A percentile compares a stretch with the other conserved stretches of the same genome.
Conservation (phyloP, 2,888 invertebrate genomes). For the Selenia dentaria region DNA sequence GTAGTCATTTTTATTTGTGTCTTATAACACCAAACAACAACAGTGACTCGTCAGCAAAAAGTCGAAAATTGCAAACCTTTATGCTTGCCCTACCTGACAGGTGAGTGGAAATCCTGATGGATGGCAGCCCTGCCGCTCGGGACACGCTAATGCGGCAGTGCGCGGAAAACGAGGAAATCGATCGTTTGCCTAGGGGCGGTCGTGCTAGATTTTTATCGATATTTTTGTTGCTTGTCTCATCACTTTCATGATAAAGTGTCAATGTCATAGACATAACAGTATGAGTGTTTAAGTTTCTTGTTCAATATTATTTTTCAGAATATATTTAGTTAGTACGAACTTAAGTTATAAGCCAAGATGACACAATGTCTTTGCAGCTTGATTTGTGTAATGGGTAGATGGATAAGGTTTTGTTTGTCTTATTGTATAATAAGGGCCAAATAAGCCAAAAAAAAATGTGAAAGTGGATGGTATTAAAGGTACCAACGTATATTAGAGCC, state of each 20-base stretch:
- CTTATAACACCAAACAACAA: no score
- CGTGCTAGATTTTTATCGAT: constrained; percentile 34
- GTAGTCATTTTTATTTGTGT: no score
- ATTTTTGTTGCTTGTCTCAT: constrained; percentile 20
- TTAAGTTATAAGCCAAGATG: no score
- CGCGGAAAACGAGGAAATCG: constrained; percentile 25
- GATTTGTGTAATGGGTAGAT: no score
- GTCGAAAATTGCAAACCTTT: neutral
- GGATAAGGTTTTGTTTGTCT: no score
- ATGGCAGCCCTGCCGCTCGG: constrained; percentile 25
- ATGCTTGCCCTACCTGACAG: constrained; percentile 24
- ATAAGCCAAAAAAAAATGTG: no score
- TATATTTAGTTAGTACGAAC: no score
- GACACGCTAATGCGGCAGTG: constrained; percentile 24
- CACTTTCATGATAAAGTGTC: constrained; percentile 21
- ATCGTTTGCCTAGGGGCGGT: constrained; percentile 18
- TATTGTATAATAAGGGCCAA: no score
- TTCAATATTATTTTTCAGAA: no score
- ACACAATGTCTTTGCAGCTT: no score
- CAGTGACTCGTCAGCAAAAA: neutral
- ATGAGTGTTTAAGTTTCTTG: neutral
- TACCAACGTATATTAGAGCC: no score
- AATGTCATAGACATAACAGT: constrained; percentile 9
- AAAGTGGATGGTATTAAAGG: no score
- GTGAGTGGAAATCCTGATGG: constrained; percentile 28